These are phyloP conservation scores for Drosophila austrosaltans DNA, from an alignment of 2,888 invertebrate genomes.

Conservation along the genomic window DNA sequence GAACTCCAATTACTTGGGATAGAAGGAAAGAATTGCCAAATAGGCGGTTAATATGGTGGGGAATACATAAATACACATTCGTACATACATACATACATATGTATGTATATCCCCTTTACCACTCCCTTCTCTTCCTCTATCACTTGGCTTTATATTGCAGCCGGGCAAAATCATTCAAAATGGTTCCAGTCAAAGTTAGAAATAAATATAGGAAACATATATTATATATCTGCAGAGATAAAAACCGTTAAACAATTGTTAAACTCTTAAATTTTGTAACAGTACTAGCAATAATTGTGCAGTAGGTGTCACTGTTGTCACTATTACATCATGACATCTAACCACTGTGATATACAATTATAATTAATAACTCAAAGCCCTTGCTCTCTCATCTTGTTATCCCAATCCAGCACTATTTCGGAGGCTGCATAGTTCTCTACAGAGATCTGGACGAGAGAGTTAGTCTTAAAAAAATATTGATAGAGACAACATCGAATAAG, in stretches of 20 bases:
- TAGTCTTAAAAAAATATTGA: too few species aligned
- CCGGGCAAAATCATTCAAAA: constrained; percentile 15
- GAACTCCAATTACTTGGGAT: constrained; percentile 56
- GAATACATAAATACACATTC: neutral
- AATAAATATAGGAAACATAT: neutral
- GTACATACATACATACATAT: neutral
- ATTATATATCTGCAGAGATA: neutral
- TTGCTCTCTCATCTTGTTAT: too few species aligned
- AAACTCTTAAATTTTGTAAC: neutral
- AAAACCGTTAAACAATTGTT: neutral
- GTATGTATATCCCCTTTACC: neutral
- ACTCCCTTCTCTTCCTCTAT: neutral
- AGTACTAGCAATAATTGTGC: neutral
- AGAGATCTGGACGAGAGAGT: too few species aligned
- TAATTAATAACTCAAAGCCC: too few species aligned
- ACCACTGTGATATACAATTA: too few species aligned
- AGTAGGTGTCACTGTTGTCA: too few species aligned
- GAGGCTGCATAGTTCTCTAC: too few species aligned
- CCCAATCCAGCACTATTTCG: too few species aligned
- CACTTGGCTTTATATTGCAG: constrained; percentile 33
- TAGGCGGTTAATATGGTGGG: constrained; percentile 29
- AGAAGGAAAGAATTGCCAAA: constrained; percentile 52
- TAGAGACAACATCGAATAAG: too few species aligned
- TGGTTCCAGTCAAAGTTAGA: neutral
- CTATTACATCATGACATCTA: too few species aligned